Percentiles rank a stretch among this genome's conserved stretches.
phyloP scores from a whole-genome alignment of 2,888 invertebrate genomes.

The Cloeon dipterum region DNA sequence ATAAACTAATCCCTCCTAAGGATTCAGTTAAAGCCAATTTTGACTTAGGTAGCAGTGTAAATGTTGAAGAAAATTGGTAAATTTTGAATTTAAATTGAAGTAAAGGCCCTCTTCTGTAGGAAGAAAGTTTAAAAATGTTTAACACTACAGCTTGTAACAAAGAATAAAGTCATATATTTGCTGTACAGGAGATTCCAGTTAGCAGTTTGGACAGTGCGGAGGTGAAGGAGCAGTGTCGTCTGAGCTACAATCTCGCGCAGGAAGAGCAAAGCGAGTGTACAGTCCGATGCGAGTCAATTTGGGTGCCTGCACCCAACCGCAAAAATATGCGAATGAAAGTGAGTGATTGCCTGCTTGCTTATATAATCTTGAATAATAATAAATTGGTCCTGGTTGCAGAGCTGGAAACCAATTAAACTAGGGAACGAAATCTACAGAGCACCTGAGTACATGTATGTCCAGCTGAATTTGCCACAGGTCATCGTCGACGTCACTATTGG shows the following conservation, averaged over 20 bases:
- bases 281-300: neutral
- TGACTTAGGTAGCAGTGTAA: too few relatives aligned
- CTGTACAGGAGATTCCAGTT: constrained; percentile 16
- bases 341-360: neutral
- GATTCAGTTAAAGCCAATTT: too few relatives aligned
- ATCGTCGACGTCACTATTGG: constrained; percentile 18
- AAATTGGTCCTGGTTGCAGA: too few relatives aligned
- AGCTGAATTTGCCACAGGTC: constrained; percentile 17
- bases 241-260: constrained; percentile 18
- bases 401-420: constrained; percentile 13
- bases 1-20: too few relatives aligned
- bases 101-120: too few relatives aligned
- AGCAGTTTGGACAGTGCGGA: constrained; percentile 17
- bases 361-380: too few relatives aligned
- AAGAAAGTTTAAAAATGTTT: too few relatives aligned
- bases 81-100: too few relatives aligned
- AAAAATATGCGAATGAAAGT: constrained; percentile 1
- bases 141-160: too few relatives aligned
- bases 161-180: too few relatives aligned
- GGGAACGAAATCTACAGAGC: constrained; percentile 19
- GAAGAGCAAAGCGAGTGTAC: constrained; percentile 12
- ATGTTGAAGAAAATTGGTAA: too few relatives aligned
- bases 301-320: constrained; percentile 1
- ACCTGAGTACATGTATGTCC: constrained; percentile 21
- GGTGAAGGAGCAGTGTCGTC: constrained; percentile 19